These are phyloP conservation scores for Bombus turneri DNA, from an alignment of 1,140 invertebrate species.

Conservation along the genomic window DNA sequence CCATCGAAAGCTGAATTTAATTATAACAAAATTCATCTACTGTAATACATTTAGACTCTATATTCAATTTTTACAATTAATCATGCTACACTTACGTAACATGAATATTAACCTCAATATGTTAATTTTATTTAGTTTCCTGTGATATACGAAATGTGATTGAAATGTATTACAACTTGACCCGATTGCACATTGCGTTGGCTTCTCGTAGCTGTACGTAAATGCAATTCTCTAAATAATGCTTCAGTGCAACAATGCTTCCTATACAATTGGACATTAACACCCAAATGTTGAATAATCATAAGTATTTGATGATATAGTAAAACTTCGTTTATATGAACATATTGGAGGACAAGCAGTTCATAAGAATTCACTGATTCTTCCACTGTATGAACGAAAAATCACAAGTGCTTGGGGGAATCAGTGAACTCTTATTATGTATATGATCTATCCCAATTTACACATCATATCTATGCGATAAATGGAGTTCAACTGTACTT, in stretches of 20 bases:
- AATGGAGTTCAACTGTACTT: not conserved
- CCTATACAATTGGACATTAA: not conserved
- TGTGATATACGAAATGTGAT: not conserved
- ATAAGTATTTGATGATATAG: not conserved
- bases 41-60: not conserved
- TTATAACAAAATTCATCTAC: not conserved
- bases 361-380: not conserved
- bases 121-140: constrained; percentile 25
- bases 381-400: too few species aligned
- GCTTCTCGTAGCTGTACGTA: constrained; percentile 7
- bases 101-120: constrained; percentile 15
- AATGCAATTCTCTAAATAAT: constrained; percentile 1
- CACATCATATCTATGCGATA: not conserved
- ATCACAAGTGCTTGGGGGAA: too few species aligned
- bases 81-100: not conserved
- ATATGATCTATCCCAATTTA: not conserved
- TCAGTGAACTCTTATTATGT: not conserved
- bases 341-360: not conserved
- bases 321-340: not conserved
- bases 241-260: not conserved
- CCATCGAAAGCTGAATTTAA: not conserved
- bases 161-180: constrained; percentile 4
- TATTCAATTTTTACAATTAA: not conserved
- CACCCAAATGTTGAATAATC: not conserved
- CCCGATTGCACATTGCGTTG: constrained; percentile 3